phyloP scores from a whole-genome alignment of 2,797 vertebrate species.

The Hyperoplus immaculatus region DNA sequence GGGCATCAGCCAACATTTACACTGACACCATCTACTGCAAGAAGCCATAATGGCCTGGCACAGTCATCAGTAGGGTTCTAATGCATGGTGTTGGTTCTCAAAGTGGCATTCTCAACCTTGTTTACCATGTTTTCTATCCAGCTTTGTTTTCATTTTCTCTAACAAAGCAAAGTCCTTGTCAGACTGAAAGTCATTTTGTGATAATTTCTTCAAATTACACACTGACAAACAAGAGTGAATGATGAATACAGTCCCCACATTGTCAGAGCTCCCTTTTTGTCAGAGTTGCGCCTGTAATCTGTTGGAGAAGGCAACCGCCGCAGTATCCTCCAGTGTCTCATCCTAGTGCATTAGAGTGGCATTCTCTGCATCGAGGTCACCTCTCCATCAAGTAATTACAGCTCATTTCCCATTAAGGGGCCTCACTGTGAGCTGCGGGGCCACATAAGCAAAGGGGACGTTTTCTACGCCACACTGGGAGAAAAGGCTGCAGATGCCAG shows the following conservation, averaged over 20 bases:
- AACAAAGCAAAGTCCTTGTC: constrained; percentile 15
- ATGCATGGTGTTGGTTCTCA: neutral
- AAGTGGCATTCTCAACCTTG: neutral
- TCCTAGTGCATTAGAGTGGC: constrained; percentile 38
- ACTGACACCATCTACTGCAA: neutral
- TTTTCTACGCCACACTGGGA: constrained; percentile 59
- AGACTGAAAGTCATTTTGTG: constrained; percentile 18
- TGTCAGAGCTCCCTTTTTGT: neutral
- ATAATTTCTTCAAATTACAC: constrained; percentile 5
- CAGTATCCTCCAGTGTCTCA: constrained; percentile 34
- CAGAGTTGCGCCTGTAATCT: constrained; percentile 11
- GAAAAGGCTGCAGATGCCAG: constrained; percentile 73
- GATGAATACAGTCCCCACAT: constrained; percentile 13
- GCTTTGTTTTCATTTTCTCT: neutral
- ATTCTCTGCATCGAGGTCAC: constrained; percentile 61
- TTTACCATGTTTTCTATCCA: neutral
- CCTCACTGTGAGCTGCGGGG: constrained; percentile 49
- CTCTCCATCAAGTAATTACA: constrained; percentile 78
- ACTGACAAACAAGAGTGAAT: constrained; percentile 6
- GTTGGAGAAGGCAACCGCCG: constrained; percentile 6
- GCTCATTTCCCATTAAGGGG: constrained; percentile 69
- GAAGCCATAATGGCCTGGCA: neutral
- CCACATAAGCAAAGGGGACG: constrained; percentile 58
- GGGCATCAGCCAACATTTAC: neutral
- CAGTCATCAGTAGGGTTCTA: neutral